phyloP scores from a whole-genome alignment of 2,113 vertebrate species.

The Bombycilla garrulus region DNA sequence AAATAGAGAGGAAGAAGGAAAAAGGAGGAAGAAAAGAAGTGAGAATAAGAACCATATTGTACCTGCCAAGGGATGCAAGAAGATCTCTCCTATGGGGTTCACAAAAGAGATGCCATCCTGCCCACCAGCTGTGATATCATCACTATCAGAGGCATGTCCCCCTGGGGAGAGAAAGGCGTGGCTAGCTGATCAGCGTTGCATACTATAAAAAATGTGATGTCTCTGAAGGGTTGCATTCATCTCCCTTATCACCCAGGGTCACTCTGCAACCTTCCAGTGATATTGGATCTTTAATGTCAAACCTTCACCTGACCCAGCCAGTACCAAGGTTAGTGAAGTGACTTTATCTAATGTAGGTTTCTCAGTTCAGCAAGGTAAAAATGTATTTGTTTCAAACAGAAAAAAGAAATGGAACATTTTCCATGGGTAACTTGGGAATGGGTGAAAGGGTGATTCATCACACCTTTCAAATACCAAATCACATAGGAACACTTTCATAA shows the following conservation, averaged over 20 bases:
- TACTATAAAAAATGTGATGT: neutral
- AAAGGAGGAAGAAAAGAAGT: neutral
- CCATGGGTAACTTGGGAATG: neutral
- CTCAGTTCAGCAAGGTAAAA: neutral
- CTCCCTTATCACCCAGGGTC: neutral
- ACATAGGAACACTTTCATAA: neutral
- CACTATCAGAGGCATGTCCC: constrained; percentile 77
- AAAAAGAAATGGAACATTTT: neutral
- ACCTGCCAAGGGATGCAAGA: constrained; percentile 89
- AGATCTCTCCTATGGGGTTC: constrained; percentile 86
- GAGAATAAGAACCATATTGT: neutral
- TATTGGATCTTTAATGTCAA: neutral
- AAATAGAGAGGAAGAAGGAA: neutral
- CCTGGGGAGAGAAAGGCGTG: constrained; percentile 63
- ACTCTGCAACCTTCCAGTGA: neutral
- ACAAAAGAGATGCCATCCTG: constrained; percentile 88
- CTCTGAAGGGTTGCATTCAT: neutral
- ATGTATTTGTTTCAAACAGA: neutral
- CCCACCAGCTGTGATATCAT: constrained; percentile 84
- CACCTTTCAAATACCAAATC: neutral
- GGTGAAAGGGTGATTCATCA: neutral
- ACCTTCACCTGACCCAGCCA: neutral
- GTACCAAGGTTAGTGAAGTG: neutral
- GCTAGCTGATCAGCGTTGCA: neutral
- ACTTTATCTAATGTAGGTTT: neutral